Evolutionary conservation across 2,888 invertebrate genomes (phyloP).

Genomic region (Amphiduros pacificus): DNA sequence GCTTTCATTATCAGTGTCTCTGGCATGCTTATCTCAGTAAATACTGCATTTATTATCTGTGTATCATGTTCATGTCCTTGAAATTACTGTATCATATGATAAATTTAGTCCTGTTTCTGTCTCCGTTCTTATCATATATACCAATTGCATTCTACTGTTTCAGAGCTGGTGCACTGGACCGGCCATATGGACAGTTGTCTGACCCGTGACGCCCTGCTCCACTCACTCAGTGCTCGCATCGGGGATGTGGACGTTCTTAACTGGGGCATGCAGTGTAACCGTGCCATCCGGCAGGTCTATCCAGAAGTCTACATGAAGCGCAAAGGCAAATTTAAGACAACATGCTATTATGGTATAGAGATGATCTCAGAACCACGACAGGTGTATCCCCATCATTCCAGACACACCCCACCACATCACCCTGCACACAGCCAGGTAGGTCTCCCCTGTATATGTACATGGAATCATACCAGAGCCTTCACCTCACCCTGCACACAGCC

Average conservation of each 20-base stretch:
- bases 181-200: constrained; percentile 40
- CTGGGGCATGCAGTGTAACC: constrained; percentile 48
- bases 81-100: too few relatives aligned
- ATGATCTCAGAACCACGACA: constrained; percentile 30
- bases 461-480: too few relatives aligned
- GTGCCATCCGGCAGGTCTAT: constrained; percentile 42
- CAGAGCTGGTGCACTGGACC: constrained; percentile 41
- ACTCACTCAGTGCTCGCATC: constrained; percentile 33
- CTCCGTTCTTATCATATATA: not conserved
- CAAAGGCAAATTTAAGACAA: constrained; percentile 49
- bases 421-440: too few relatives aligned
- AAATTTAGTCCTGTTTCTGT: not conserved
- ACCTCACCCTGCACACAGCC: too few relatives aligned
- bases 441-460: too few relatives aligned
- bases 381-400: too few relatives aligned
- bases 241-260: constrained; percentile 36
- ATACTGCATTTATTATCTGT: too few relatives aligned
- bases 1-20: too few relatives aligned
- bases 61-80: too few relatives aligned
- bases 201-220: constrained; percentile 40
- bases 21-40: too few relatives aligned
- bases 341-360: constrained; percentile 42
- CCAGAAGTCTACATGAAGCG: constrained; percentile 43
- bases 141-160: not conserved
- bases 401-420: too few relatives aligned